Evolutionary conservation across 2,888 invertebrate species (phyloP), one percentile per base, ranked within the genome.

Genomic region (Nomada ruficornis): DNA sequence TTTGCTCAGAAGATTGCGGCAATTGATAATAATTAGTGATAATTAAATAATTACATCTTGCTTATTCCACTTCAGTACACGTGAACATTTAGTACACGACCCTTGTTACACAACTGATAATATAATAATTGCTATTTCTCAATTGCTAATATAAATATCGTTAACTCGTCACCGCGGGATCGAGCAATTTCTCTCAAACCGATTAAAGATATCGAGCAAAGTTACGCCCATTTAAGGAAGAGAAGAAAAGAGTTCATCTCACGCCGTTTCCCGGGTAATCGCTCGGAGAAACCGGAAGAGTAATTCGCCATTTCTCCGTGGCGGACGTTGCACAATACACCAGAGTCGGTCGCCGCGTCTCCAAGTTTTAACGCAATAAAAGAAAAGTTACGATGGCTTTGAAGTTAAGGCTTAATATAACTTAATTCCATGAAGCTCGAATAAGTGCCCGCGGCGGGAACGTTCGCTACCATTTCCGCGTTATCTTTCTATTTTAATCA

Each of bases 281-380:
- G 11, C 2, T 11, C 1, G n/a, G 3, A 4, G 42, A 71, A 55
- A 42, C 13, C 29, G 5, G n/a, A 64, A 29, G 68, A 50, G 59
- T 10, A 59, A 26, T 62, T 11, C 7, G 11, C 26, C 62, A 78
- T 86, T 75, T 70, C 59, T 84, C 52, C 42, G 74, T 50, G 55
- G 55, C 9, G 23, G 29, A 67, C 65, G 44, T 57, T 69, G 80
- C 59, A 54, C 78, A 74, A 75, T 86, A 68, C 69, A 78, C 50
- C 71, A 26, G 64, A 57, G 60, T 47, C 18, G 47, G 20, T 29
- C 29, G 47, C 65, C 67, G 62, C 71, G 76, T 76, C n/a, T 55
- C 42, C 23, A 86, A 86, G 36, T 85, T 83, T 85, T 83, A 86
- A 83, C 71, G 79, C 75, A 84, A 81, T 86, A 70, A 81, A 79